phyloP scores from a whole-genome alignment of 2,888 invertebrate species.

The Tenthredo amoena region DNA sequence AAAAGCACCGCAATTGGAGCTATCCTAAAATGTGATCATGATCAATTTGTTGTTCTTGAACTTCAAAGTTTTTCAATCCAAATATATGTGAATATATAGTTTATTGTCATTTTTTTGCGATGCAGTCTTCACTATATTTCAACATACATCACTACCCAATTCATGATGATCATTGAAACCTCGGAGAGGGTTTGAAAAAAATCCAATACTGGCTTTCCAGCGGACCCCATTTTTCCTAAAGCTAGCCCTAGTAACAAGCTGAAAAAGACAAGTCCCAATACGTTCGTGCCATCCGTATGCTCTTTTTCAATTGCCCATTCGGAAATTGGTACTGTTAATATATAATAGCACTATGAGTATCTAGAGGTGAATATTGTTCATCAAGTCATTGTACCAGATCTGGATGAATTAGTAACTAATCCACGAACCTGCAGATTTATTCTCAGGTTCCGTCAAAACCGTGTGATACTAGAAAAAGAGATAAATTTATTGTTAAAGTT shows the following conservation, averaged over 20 bases:
- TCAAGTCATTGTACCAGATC: background rate
- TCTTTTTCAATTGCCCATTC: constrained; percentile 86
- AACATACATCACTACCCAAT: constrained; percentile 94
- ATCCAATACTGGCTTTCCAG: constrained; percentile 88
- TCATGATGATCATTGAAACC: constrained; percentile 96
- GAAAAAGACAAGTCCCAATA: constrained; percentile 91
- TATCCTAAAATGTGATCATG: constrained; percentile 81
- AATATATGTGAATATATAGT: background rate
- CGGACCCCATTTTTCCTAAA: constrained; percentile 88
- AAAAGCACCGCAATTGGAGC: constrained; percentile 94
- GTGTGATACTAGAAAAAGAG: constrained; percentile 80
- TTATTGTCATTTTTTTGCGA: background rate
- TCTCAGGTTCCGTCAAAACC: constrained; percentile 77
- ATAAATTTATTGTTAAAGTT: constrained; percentile 22
- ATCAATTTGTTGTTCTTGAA: background rate
- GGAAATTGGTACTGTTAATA: constrained; percentile 61
- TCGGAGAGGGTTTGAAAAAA: constrained; percentile 93
- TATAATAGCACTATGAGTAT: background rate
- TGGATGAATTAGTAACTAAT: background rate
- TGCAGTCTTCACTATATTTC: background rate
- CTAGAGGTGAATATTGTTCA: background rate
- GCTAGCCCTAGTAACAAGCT: constrained; percentile 93
- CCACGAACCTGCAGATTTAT: constrained; percentile 64
- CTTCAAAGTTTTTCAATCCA: background rate
- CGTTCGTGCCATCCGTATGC: constrained; percentile 88